These are phyloP conservation scores for Camponotus floridanus DNA, from an alignment of 1,140 invertebrate species.

Conservation along the genomic window DNA sequence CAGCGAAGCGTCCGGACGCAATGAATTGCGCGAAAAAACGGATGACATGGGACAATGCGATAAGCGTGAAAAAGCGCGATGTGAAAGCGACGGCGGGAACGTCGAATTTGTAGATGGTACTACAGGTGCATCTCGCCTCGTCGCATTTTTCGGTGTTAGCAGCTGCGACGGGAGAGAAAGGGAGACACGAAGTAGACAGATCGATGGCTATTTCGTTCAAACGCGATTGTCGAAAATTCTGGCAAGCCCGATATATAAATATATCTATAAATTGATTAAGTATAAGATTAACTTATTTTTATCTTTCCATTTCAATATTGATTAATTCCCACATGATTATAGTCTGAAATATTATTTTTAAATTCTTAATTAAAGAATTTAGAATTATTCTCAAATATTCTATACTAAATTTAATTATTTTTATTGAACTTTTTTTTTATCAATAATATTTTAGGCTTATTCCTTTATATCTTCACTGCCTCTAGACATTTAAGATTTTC, in stretches of 20 bases:
- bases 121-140: slow-evolving; percentile 44
- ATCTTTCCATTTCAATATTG: no score
- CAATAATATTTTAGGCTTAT: no score
- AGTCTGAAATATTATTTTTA: no score
- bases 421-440: no score
- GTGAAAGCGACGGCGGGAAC: slow-evolving; percentile 16
- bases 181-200: slow-evolving; percentile 42
- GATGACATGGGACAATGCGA: slow-evolving; percentile 48
- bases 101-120: slow-evolving; percentile 52
- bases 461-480: no score
- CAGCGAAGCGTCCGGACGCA: slow-evolving; percentile 29
- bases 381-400: no score
- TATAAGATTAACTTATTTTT: no score
- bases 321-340: no score
- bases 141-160: slow-evolving; percentile 38
- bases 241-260: not conserved
- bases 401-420: no score
- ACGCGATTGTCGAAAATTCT: slow-evolving; percentile 17
- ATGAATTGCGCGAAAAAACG: slow-evolving; percentile 52
- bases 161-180: slow-evolving; percentile 37
- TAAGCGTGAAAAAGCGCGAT: slow-evolving; percentile 61
- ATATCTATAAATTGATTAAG: no score
- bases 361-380: no score
- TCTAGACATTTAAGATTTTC: no score
- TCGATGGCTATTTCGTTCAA: slow-evolving; percentile 34